Base-by-base conservation (phyloP, 2,888 invertebrate species). In the Cephalotes varians region DNA sequence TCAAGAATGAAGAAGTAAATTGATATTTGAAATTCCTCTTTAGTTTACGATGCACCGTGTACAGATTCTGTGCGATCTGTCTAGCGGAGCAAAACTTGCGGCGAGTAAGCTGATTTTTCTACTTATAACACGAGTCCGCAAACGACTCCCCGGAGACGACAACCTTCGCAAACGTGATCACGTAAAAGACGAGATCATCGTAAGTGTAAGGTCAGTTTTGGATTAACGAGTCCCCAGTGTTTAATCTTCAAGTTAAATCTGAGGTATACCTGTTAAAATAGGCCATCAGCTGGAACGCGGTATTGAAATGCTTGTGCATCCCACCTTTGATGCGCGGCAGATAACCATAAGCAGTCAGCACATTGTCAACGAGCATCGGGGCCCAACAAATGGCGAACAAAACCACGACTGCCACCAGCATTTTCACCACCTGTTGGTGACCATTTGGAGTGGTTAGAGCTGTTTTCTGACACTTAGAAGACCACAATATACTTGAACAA, bases 331-430 rank as follows among this genome's bases (percentile, higher is more conserved):
- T 92, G 31, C 94, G 92, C 1, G 95, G 95, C 58, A 97, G 91
- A 34, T 96, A 90, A 0, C 95, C 95, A 91, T 96, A 97, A 0
- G 97, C 95, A 3, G 96, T 96, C 28, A 97, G 95, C 2, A 97
- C 95, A 91, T 97, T 96, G 92, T 96, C 96, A 72, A 96, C 95
- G 58, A 97, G 94, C 86, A 96, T 93, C 0, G 97, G 97, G 47
- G 96, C 95, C 97, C 97, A 97, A 92, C 97, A 97, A 64, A 97
- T 92, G 28, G 96, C 95, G 93, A 97, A 97, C 47, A 97, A 94
- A 0, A 96, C 95, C 56, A 97, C 96, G 25, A 97, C 96, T 0
- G 96, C 96, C 1, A 97, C 96, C 88, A 97, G 94, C 97, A 97
- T 97, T 93, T 96, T 96, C 87, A 97, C 96, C n/a, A 97, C 97